Conservation (phyloP, 2,797 vertebrate species). For the Amniataba percoides region DNA sequence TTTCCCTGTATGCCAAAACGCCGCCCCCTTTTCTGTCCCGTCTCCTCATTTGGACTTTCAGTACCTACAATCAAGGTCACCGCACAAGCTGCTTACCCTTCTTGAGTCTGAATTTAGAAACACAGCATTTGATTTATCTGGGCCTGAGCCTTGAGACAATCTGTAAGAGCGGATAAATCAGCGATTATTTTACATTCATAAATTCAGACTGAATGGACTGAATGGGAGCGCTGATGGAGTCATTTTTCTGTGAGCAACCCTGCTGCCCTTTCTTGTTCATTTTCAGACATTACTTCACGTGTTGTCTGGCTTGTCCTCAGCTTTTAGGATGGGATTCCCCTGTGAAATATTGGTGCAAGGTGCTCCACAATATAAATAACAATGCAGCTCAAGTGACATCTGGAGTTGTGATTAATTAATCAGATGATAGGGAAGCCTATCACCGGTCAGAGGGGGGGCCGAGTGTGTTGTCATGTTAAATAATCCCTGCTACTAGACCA, state of each 20-base stretch:
- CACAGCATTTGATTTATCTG: constrained; percentile 49
- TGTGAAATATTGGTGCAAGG: background rate
- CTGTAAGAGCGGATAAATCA: constrained; percentile 37
- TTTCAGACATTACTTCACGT: constrained; percentile 34
- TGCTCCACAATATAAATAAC: constrained; percentile 10
- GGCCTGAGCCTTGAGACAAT: constrained; percentile 40
- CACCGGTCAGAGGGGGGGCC: constrained; percentile 36
- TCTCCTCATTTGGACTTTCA: constrained; percentile 50
- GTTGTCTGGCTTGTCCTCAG: background rate
- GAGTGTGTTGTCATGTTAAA: constrained; percentile 58
- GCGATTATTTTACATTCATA: constrained; percentile 45
- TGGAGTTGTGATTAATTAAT: constrained; percentile 71
- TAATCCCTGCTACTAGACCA: constrained; percentile 47
- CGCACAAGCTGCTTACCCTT: constrained; percentile 43
- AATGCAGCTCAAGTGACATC: constrained; percentile 38
- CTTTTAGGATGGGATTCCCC: constrained; percentile 1
- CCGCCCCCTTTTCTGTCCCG: constrained; percentile 33
- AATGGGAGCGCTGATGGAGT: constrained; percentile 20
- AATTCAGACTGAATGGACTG: constrained; percentile 46
- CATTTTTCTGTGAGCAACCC: constrained; percentile 19
- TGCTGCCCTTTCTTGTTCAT: constrained; percentile 4
- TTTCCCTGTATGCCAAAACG: constrained; percentile 33
- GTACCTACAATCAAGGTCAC: constrained; percentile 59
- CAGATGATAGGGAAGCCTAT: constrained; percentile 43
- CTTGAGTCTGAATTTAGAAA: constrained; percentile 56